phyloP scores from a whole-genome alignment of 2,113 vertebrate genomes.

The Ictalurus furcatus region DNA sequence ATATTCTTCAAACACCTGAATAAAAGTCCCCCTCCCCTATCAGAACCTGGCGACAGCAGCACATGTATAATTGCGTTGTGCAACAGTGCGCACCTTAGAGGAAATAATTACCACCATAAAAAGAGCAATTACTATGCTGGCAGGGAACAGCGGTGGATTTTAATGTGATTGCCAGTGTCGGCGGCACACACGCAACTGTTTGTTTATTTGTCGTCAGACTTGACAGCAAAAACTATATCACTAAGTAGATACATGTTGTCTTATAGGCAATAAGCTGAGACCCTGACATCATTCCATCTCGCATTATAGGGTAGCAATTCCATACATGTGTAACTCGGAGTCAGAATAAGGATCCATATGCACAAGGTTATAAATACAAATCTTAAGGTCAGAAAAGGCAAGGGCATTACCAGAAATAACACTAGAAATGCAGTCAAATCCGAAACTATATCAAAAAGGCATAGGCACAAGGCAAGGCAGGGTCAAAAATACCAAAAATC shows the following conservation, averaged over 20 bases:
- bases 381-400: background rate
- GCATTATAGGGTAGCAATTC: background rate
- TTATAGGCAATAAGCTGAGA: background rate
- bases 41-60: slow-evolving; percentile 64
- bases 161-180: slow-evolving; percentile 68
- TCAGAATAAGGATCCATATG: background rate
- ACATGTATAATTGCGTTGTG: slow-evolving; percentile 80
- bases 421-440: background rate
- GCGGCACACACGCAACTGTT: slow-evolving; percentile 67
- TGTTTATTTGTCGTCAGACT: slow-evolving; percentile 72
- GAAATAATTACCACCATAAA: slow-evolving; percentile 83
- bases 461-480: background rate
- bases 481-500: background rate
- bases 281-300: background rate
- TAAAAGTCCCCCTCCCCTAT: slow-evolving; percentile 58
- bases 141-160: slow-evolving; percentile 73
- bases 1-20: slow-evolving; percentile 61
- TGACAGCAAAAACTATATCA: slow-evolving; percentile 61
- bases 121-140: slow-evolving; percentile 83
- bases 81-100: slow-evolving; percentile 78
- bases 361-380: background rate
- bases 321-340: background rate
- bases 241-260: slow-evolving; percentile 22
- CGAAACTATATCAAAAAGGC: background rate
- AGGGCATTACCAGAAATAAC: background rate